phyloP scores from a whole-genome alignment of 2,113 vertebrate genomes.

The Lonchura striata region DNA sequence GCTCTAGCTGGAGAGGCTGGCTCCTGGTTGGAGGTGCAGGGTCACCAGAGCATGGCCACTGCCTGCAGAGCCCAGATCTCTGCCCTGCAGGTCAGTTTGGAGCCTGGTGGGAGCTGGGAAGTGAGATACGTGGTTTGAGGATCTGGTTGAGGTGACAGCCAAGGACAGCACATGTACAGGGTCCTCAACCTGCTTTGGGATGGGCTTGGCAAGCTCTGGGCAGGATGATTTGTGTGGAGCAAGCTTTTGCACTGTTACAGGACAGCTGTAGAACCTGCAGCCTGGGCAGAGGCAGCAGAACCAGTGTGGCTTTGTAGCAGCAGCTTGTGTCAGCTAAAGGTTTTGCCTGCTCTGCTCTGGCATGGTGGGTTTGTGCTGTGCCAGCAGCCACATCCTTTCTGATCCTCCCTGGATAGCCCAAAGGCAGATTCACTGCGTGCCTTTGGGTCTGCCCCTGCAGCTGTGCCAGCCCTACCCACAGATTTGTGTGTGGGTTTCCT shows the following conservation, averaged over 20 bases:
- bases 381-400: neutral
- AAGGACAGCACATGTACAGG: too few species aligned
- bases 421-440: neutral
- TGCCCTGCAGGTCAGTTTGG: neutral
- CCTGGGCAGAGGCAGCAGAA: neutral
- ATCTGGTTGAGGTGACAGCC: neutral
- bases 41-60: neutral
- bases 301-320: neutral
- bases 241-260: neutral
- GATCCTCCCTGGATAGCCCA: neutral
- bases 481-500: neutral
- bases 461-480: neutral
- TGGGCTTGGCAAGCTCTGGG: neutral
- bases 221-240: neutral
- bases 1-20: neutral
- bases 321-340: neutral
- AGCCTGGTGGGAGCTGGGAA: neutral
- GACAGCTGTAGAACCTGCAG: neutral
- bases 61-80: neutral
- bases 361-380: neutral
- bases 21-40: neutral
- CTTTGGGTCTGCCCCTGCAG: neutral
- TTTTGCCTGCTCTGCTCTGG: neutral
- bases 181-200: neutral
- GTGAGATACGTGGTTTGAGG: accelerated